Percentiles rank a stretch among this genome's conserved stretches.
Evolutionary conservation across 2,797 vertebrate species (phyloP).

Genomic region (Tokudaia muenninki): DNA sequence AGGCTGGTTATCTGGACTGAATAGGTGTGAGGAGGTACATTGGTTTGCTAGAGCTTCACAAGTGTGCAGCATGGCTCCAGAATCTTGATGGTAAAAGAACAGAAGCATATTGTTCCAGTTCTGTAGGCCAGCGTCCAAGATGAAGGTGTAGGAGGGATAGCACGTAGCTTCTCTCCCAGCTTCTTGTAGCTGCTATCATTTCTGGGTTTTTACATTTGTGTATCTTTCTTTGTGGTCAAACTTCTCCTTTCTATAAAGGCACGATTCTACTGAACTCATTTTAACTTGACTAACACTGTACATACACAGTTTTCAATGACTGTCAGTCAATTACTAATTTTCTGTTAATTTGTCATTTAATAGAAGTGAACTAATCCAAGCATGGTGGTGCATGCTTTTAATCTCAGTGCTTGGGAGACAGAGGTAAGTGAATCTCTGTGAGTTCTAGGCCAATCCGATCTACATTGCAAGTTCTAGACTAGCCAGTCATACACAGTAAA

Average conservation of each 20-base stretch:
- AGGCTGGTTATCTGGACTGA: background rate
- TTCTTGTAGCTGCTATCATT: background rate
- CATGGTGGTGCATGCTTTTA: background rate
- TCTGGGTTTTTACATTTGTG: background rate
- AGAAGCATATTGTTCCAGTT: background rate
- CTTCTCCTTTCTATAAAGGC: background rate
- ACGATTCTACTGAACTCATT: background rate
- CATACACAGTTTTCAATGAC: background rate
- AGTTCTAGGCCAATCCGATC: background rate
- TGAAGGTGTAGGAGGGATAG: background rate
- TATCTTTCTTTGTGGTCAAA: background rate
- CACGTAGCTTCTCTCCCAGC: background rate
- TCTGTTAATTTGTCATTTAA: constrained; percentile 57
- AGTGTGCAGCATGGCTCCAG: background rate
- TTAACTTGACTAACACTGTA: background rate
- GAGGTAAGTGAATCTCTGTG: background rate
- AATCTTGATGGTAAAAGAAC: background rate
- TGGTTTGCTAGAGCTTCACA: background rate
- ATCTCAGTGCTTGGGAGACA: background rate
- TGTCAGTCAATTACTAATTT: constrained; percentile 23
- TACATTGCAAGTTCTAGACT: background rate
- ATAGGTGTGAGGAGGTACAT: background rate
- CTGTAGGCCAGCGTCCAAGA: background rate
- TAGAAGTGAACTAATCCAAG: background rate
- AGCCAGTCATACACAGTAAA: background rate